phyloP scores from a whole-genome alignment of 2,797 vertebrate genomes.

The Acanthurus lineatus region DNA sequence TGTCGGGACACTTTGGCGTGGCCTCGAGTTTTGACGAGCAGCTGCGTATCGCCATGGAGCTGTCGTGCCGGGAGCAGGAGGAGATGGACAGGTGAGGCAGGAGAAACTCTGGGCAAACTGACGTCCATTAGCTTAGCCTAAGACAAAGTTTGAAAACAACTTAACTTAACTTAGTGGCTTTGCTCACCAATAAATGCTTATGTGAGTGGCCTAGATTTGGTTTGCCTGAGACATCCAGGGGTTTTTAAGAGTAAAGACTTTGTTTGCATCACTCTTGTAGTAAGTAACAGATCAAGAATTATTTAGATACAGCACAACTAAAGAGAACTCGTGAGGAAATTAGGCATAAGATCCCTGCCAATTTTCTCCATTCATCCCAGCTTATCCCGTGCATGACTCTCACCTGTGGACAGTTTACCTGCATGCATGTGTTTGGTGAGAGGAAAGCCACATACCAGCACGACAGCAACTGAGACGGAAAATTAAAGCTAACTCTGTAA shows the following conservation, averaged over 20 bases:
- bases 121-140: background rate
- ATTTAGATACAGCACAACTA: too few relatives aligned
- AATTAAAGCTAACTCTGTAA: background rate
- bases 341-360: background rate
- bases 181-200: background rate
- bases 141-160: background rate
- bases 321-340: too few relatives aligned
- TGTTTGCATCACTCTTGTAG: background rate
- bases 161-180: too few relatives aligned
- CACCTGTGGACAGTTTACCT: too few relatives aligned
- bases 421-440: too few relatives aligned
- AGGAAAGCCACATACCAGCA: background rate
- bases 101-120: background rate
- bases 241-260: background rate
- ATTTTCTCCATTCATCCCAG: too few relatives aligned
- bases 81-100: slow-evolving; percentile 85
- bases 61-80: slow-evolving; percentile 92
- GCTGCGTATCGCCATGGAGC: slow-evolving; percentile 93
- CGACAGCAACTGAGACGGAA: background rate
- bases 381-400: too few relatives aligned
- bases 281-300: background rate
- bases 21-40: slow-evolving; percentile 92
- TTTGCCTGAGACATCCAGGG: background rate
- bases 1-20: slow-evolving; percentile 73
- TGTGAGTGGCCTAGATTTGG: background rate